Conservation (phyloP, 1,140 invertebrate species). For the Archegozetes longisetosus region DNA sequence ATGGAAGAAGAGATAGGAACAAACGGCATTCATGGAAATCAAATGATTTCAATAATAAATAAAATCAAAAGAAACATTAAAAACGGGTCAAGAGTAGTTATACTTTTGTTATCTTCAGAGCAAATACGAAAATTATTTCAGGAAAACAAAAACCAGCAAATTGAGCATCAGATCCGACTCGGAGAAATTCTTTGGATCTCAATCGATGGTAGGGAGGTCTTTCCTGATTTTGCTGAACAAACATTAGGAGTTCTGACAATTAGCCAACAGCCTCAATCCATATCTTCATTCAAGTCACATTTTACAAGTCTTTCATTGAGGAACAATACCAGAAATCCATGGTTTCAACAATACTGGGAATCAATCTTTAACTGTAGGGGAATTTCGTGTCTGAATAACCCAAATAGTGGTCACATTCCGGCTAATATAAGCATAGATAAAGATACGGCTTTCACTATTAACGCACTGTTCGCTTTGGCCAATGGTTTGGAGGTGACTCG, state of each 20-base stretch:
- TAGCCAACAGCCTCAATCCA: constrained; percentile 16
- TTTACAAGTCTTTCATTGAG: constrained; percentile 22
- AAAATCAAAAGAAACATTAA: constrained; percentile 20
- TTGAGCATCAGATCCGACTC: constrained; percentile 16
- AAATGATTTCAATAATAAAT: not conserved
- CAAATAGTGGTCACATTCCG: not conserved
- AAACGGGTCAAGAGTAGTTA: constrained; percentile 19
- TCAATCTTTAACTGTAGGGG: constrained; percentile 24
- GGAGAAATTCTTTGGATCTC: constrained; percentile 23
- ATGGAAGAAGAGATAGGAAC: constrained; percentile 15
- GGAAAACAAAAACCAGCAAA: constrained; percentile 19
- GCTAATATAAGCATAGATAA: constrained; percentile 18
- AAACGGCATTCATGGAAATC: not conserved
- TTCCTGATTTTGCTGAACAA: constrained; percentile 20
- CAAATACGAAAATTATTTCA: constrained; percentile 17
- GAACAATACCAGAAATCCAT: constrained; percentile 25
- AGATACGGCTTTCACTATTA: constrained; percentile 28
- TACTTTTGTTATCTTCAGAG: constrained; percentile 22
- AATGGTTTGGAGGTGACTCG: constrained; percentile 24
- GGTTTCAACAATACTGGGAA: constrained; percentile 27
- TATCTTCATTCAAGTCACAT: constrained; percentile 23
- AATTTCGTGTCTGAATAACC: constrained; percentile 18
- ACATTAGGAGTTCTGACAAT: constrained; percentile 23
- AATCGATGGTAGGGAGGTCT: constrained; percentile 21
- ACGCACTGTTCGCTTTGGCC: constrained; percentile 27